A percentile compares a stretch with the other conserved stretches of the same genome.
Conservation (phyloP, 2,888 invertebrate species). For the Microctonus aethiopoides region DNA sequence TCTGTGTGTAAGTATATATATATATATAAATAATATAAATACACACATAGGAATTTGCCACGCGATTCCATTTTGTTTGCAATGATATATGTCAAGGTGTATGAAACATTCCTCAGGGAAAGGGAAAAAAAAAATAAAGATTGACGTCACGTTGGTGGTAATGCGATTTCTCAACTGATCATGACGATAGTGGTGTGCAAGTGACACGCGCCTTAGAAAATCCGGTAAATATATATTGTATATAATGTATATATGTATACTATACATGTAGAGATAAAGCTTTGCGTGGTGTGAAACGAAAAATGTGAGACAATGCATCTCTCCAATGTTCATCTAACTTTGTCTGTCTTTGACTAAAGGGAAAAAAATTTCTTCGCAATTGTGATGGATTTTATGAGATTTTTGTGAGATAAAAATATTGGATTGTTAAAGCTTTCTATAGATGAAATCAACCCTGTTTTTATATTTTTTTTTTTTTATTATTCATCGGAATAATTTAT, state of each 20-base stretch:
- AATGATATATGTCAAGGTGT: background rate
- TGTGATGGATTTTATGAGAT: background rate
- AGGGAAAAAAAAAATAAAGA: background rate
- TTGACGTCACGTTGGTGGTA: background rate
- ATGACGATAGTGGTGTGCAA: background rate
- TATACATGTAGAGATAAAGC: background rate
- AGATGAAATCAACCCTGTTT: background rate
- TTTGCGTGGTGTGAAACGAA: background rate
- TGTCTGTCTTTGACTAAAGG: background rate
- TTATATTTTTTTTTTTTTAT: background rate
- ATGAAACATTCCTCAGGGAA: background rate
- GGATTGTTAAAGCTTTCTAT: background rate
- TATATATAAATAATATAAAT: no score
- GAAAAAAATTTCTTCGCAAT: background rate
- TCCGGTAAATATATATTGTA: background rate
- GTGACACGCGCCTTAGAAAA: background rate
- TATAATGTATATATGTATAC: no score
- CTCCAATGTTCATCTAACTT: background rate
- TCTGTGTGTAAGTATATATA: no score
- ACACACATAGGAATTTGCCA: background rate
- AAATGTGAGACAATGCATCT: background rate
- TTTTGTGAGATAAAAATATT: background rate
- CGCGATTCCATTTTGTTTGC: background rate
- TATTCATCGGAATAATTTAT: background rate
- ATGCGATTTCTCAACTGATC: slow-evolving; percentile 2